Evolutionary conservation across 1,140 invertebrate species (phyloP), one percentile per base, ranked within the genome.

Genomic region (Onthophagus taurus): DNA sequence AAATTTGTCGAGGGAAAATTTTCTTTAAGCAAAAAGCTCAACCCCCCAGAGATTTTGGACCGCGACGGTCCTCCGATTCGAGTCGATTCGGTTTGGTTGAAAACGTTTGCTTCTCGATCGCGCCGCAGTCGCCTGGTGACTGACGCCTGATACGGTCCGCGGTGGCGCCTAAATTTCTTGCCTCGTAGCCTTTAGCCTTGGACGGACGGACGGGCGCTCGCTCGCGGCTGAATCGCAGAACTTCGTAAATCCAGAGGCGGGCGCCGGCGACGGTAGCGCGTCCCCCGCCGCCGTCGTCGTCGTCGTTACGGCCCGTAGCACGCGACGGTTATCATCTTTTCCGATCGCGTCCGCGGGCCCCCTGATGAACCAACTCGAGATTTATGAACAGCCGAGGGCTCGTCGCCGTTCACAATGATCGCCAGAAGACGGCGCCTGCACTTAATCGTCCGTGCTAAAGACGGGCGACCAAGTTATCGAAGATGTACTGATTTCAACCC

Each of bases 111-210:
- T 39, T 29, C 35, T 21, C 39, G 17, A 31, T 31, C 44, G 18
- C 11, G 14, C 44, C 20, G 29, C 17, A 39, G 44, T 39, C 18
- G 24, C 29, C 30, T 31, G 30, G 44, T 38, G 44, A 41, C 44
- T 41, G 44, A 35, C 44, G 44, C 43, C 39, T 45, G 44, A 45
- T 45, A 45, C 29, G 26, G 13, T 14, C 31, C 18, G 20, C 18
- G 30, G 44, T 45, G 44, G 44, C 44, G 44, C 44, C 44, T 45
- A 45, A 45, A 45, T 44, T 45, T 45, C 41, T 43, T 43, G 31
- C 41, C 30, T 21, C 19, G 42, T 21, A 43, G 42, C 29, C 42
- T 33, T 31, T n/a, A 26, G 24, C 24, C 24, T 7, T 7, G 7
- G n/a, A n/a, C 24, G n/a, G n/a, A n/a, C 24, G n/a, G 24, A 26